Evolutionary conservation across 2,888 invertebrate genomes (phyloP).

Genomic region (Syritta pipiens): DNA sequence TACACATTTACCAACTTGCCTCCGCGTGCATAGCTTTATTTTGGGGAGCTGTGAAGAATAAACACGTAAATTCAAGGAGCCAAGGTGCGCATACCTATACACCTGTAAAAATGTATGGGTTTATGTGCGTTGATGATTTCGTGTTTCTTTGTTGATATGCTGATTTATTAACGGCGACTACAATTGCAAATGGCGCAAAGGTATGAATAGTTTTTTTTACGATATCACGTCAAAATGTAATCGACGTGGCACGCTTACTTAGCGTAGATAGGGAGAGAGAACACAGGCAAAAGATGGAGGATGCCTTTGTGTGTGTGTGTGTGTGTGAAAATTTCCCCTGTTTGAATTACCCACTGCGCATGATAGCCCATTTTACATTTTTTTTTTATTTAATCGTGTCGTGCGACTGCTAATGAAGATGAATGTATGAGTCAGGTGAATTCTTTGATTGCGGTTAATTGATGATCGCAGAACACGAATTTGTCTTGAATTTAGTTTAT

Average conservation of each 20-base stretch:
- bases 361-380: background rate
- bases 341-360: slow-evolving; percentile 2
- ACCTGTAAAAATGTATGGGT: background rate
- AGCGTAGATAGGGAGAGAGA: background rate
- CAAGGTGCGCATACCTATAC: too few relatives aligned
- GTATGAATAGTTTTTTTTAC: slow-evolving; percentile 26
- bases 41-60: too few relatives aligned
- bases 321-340: slow-evolving; percentile 3
- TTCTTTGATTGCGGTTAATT: slow-evolving; percentile 29
- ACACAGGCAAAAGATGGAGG: too few relatives aligned
- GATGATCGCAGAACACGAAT: slow-evolving; percentile 16
- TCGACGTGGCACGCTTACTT: background rate
- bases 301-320: background rate
- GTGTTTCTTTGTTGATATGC: slow-evolving; percentile 26
- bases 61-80: too few relatives aligned
- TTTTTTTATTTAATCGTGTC: slow-evolving; percentile 15
- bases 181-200: slow-evolving; percentile 28
- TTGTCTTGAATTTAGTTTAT: background rate
- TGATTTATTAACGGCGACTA: slow-evolving; percentile 23
- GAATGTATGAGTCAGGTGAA: slow-evolving; percentile 5
- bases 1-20: slow-evolving; percentile 34
- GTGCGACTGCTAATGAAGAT: slow-evolving; percentile 12
- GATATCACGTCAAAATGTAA: background rate
- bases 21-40: slow-evolving; percentile 17
- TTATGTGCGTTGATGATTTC: slow-evolving; percentile 15